Evolutionary conservation across 2,113 vertebrate genomes (phyloP).

Genomic region (Rhinopomastus cyanomelas): DNA sequence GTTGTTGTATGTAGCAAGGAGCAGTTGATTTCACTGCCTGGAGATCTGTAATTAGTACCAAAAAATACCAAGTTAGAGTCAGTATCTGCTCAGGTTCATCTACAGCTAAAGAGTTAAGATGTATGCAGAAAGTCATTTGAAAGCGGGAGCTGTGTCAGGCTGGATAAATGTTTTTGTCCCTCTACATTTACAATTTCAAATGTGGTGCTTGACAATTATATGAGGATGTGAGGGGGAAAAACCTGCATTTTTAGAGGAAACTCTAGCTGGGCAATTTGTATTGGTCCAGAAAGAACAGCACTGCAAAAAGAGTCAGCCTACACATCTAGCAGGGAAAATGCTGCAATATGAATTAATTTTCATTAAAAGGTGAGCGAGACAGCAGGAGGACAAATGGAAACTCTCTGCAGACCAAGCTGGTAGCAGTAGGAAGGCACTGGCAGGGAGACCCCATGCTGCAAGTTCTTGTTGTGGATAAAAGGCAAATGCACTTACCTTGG

Average conservation of each 20-base stretch:
- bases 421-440: background rate
- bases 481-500: background rate
- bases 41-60: background rate
- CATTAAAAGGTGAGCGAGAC: background rate
- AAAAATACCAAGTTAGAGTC: background rate
- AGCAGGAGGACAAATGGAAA: background rate
- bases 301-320: background rate
- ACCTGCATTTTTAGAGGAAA: background rate
- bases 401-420: constrained; percentile 2
- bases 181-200: background rate
- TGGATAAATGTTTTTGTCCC: background rate
- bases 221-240: background rate
- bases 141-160: background rate
- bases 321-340: background rate
- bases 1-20: background rate
- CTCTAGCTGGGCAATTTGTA: background rate
- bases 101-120: background rate
- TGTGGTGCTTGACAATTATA: background rate
- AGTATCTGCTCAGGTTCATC: background rate
- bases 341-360: constrained; percentile 37
- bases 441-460: background rate
- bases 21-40: background rate
- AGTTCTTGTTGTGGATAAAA: background rate
- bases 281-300: background rate
- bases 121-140: background rate